Percentiles rank a stretch among this genome's conserved stretches.
These are phyloP conservation scores for Oscheius sp. DNA, from an alignment of 2,888 invertebrate species.

Conservation along the genomic window DNA sequence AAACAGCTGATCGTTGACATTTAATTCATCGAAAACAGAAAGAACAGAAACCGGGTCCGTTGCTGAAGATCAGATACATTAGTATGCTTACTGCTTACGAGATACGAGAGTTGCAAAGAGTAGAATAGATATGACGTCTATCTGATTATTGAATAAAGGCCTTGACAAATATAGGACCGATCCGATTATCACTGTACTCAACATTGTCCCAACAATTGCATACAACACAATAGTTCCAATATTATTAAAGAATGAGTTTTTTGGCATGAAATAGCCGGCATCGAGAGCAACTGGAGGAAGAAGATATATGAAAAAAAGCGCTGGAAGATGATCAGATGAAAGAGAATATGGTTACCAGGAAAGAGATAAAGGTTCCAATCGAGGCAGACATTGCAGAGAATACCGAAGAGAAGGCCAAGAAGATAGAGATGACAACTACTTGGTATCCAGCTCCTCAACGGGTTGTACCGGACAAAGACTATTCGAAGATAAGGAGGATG, in stretches of 20 bases:
- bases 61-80: too few relatives aligned
- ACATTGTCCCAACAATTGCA: constrained; percentile 89
- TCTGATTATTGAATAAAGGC: not conserved
- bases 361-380: constrained; percentile 46
- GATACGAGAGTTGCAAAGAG: constrained; percentile 33
- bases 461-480: too few relatives aligned
- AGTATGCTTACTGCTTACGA: constrained; percentile 13
- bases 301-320: constrained; percentile 96
- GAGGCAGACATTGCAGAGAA: constrained; percentile 42
- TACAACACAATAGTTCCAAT: constrained; percentile 92
- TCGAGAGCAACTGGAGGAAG: constrained; percentile 96
- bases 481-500: not conserved
- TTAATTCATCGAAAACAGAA: constrained; percentile 61
- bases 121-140: not conserved
- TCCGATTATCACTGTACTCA: constrained; percentile 81
- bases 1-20: constrained; percentile 72
- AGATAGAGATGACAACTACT: constrained; percentile 51
- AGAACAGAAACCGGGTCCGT: constrained; percentile 68
- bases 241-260: constrained; percentile 92
- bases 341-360: constrained; percentile 35
- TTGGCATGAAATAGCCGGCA: constrained; percentile 98
- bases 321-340: constrained; percentile 72
- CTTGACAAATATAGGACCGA: not conserved
- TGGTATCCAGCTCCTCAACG: constrained; percentile 41
- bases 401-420: constrained; percentile 43